A percentile compares a stretch with the other conserved stretches of the same genome.
These are phyloP conservation scores for Malacoctenus gilli DNA, from an alignment of 2,797 vertebrate genomes.

Conservation along the genomic window DNA sequence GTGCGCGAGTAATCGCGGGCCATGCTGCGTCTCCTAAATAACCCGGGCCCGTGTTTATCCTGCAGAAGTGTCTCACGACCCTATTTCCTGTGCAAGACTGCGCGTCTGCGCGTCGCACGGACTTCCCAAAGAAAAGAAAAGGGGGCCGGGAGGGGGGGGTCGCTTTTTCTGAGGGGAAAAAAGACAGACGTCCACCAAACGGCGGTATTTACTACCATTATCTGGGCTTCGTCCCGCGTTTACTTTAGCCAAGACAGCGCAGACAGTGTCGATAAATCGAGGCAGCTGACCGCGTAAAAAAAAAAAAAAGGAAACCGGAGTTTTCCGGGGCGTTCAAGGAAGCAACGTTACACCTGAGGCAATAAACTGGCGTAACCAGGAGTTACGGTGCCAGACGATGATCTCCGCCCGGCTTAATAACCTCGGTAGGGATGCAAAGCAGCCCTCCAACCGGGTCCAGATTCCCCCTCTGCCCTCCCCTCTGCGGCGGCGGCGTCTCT, in stretches of 20 bases:
- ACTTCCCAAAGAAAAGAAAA: no score
- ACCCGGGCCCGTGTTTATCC: constrained; percentile 57
- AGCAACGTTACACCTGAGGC: constrained; percentile 45
- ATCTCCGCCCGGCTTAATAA: constrained; percentile 41
- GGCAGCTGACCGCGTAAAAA: constrained; percentile 57
- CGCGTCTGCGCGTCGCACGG: not conserved
- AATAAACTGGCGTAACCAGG: constrained; percentile 46
- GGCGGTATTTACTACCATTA: constrained; percentile 58
- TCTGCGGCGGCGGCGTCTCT: not conserved
- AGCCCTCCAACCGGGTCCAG: no score
- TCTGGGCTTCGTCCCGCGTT: constrained; percentile 68
- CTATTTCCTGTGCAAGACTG: constrained; percentile 52
- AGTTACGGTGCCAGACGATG: constrained; percentile 46
- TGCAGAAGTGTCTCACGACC: constrained; percentile 42
- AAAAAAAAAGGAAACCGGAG: constrained; percentile 55
- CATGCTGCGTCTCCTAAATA: constrained; percentile 52
- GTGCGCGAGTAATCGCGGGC: constrained; percentile 40
- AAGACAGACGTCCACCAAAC: constrained; percentile 39
- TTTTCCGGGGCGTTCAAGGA: constrained; percentile 37
- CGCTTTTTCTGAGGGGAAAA: constrained; percentile 13
- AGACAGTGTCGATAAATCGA: constrained; percentile 62
- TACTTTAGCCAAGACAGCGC: constrained; percentile 55
- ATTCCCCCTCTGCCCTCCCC: no score
- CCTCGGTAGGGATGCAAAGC: constrained; percentile 6
- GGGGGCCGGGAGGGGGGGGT: constrained; percentile 12